These are phyloP conservation scores for Morinoia aosen DNA, from an alignment of 2,888 invertebrate genomes.

Conservation along the genomic window DNA sequence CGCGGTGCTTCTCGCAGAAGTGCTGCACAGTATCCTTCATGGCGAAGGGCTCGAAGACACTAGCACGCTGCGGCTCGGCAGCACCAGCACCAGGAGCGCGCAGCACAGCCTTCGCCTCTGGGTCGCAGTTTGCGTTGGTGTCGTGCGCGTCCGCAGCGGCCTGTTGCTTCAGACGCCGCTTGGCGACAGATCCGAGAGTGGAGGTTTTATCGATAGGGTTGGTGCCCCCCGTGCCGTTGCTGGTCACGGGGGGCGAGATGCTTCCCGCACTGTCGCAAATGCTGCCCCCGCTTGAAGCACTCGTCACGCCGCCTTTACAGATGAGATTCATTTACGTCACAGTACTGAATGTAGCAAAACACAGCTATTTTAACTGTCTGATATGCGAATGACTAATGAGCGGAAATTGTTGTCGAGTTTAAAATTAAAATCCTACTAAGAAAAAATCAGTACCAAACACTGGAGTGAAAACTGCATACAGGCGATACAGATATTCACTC, in stretches of 20 bases:
- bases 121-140: background rate
- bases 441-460: no score
- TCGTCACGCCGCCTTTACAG: conserved; percentile 24
- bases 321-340: background rate
- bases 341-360: background rate
- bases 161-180: conserved; percentile 21
- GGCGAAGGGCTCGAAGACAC: conserved; percentile 91
- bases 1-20: conserved; percentile 94
- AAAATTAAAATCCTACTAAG: no score
- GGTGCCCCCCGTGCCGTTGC: background rate
- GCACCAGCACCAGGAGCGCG: background rate
- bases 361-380: background rate
- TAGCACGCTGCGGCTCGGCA: conserved; percentile 77
- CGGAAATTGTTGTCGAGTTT: no score
- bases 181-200: background rate
- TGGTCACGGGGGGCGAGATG: conserved; percentile 11
- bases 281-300: conserved; percentile 49
- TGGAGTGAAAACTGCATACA: no score
- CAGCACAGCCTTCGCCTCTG: background rate
- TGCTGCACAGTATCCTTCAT: conserved; percentile 93
- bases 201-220: conserved; percentile 15
- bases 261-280: conserved; percentile 50
- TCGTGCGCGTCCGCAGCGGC: conserved; percentile 10
- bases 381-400: background rate
- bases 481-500: no score